phyloP scores from a whole-genome alignment of 2,797 vertebrate species.

The Xyrichtys novacula region DNA sequence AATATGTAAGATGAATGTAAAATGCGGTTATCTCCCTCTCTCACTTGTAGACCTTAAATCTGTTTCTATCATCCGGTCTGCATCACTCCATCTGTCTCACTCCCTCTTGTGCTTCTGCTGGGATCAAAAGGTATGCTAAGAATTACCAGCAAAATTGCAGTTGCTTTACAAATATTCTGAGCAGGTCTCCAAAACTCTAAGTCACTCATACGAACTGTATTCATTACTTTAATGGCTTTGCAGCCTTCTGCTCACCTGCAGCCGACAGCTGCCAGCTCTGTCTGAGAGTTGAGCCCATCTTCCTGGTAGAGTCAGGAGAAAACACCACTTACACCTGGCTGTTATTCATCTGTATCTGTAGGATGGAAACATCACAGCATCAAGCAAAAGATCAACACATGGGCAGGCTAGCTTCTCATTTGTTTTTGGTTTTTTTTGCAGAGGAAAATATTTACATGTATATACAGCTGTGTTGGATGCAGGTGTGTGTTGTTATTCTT shows the following conservation, averaged over 20 bases:
- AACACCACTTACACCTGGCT: conserved; percentile 69
- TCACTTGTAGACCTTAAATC: conserved; percentile 8
- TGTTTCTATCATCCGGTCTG: conserved; percentile 37
- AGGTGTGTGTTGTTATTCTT: conserved; percentile 45
- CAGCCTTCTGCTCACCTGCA: conserved; percentile 66
- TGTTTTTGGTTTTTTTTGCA: conserved; percentile 11
- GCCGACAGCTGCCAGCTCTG: conserved; percentile 71
- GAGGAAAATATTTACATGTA: conserved; percentile 67
- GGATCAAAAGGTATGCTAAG: conserved; percentile 58
- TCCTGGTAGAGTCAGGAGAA: conserved; percentile 63
- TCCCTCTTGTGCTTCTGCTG: conserved; percentile 37
- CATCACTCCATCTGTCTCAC: conserved; percentile 26
- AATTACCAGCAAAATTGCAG: conserved; percentile 42
- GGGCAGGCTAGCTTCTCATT: conserved; percentile 56
- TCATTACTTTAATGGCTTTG: conserved; percentile 63
- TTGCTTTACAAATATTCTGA: conserved; percentile 66
- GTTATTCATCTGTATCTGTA: conserved; percentile 70
- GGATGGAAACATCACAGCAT: conserved; percentile 72
- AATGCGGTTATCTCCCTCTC: conserved; percentile 12
- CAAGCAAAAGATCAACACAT: conserved; percentile 70
- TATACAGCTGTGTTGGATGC: conserved; percentile 43
- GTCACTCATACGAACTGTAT: conserved; percentile 49
- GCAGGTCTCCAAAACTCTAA: conserved; percentile 57
- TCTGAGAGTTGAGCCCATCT: conserved; percentile 57
- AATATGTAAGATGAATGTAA: conserved; percentile 34